Evolutionary conservation across 2,797 vertebrate species (phyloP).

Genomic region (Craterocephalus amniculus): DNA sequence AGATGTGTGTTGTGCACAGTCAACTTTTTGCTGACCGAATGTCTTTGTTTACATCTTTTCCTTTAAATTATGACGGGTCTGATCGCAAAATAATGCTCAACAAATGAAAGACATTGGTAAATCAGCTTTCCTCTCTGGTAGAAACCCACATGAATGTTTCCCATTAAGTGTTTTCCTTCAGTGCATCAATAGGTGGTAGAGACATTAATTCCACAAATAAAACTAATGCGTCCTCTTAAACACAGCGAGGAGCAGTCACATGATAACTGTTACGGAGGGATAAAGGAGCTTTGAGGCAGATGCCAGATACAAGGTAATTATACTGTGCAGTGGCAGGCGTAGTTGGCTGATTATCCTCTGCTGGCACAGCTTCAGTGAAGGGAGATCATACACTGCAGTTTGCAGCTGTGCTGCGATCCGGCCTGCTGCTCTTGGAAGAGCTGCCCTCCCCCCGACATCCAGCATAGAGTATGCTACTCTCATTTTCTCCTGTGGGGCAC

Average conservation of each 20-base stretch:
- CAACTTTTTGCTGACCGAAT: slow-evolving; percentile 25
- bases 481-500: slow-evolving; percentile 43
- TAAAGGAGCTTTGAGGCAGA: slow-evolving; percentile 40
- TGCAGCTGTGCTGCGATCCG: slow-evolving; percentile 24
- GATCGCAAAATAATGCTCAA: neutral
- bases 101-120: slow-evolving; percentile 15
- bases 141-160: slow-evolving; percentile 23
- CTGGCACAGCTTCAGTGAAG: slow-evolving; percentile 55
- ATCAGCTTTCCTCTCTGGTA: slow-evolving; percentile 17
- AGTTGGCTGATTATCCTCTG: slow-evolving; percentile 30
- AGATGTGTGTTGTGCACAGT: slow-evolving; percentile 17
- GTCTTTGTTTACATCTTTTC: slow-evolving; percentile 3
- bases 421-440: slow-evolving; percentile 2
- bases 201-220: slow-evolving; percentile 53
- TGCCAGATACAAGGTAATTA: slow-evolving; percentile 53
- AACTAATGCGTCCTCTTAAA: slow-evolving; percentile 40
- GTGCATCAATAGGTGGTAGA: slow-evolving; percentile 34
- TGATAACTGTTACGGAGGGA: slow-evolving; percentile 25
- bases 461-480: slow-evolving; percentile 31
- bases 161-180: slow-evolving; percentile 29
- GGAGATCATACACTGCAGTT: slow-evolving; percentile 20
- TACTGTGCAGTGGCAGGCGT: slow-evolving; percentile 39
- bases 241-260: slow-evolving; percentile 25
- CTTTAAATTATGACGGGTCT: neutral
- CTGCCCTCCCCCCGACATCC: slow-evolving; percentile 29